A percentile compares a stretch with the other conserved stretches of the same genome.
phyloP scores from a whole-genome alignment of 2,888 invertebrate genomes.

The Timema podura region DNA sequence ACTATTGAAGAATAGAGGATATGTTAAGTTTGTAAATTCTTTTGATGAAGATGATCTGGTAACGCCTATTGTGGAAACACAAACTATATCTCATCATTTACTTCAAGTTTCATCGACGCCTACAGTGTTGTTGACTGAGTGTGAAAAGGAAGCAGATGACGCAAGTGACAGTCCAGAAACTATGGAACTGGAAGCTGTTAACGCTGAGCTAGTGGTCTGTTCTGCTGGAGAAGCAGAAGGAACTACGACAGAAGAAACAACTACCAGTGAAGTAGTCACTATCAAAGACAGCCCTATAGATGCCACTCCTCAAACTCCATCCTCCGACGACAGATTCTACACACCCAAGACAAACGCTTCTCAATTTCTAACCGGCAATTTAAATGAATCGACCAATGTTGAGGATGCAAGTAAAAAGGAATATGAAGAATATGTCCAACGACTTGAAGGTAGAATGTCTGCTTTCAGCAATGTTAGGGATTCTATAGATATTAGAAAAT shows the following conservation, averaged over 20 bases:
- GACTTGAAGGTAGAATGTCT: constrained; percentile 61
- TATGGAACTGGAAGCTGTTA: constrained; percentile 27
- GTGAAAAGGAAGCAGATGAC: constrained; percentile 24
- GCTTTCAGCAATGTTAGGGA: constrained; percentile 67
- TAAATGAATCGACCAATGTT: constrained; percentile 18
- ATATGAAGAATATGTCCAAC: constrained; percentile 60
- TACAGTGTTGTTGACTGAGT: constrained; percentile 25
- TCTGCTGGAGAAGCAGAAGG: constrained; percentile 45
- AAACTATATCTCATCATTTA: constrained; percentile 14
- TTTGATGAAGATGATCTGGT: constrained; percentile 43
- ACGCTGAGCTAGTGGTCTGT: constrained; percentile 22
- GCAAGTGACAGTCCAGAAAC: constrained; percentile 27
- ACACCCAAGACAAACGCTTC: constrained; percentile 13
- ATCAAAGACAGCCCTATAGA: constrained; percentile 47
- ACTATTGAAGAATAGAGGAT: constrained; percentile 58
- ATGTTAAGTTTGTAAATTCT: constrained; percentile 61
- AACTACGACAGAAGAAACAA: constrained; percentile 58
- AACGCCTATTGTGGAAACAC: constrained; percentile 46
- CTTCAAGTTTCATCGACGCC: constrained; percentile 34
- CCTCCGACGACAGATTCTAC: constrained; percentile 24
- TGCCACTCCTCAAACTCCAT: constrained; percentile 22
- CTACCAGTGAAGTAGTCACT: constrained; percentile 36
- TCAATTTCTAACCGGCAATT: background rate
- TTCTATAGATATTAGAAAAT: constrained; percentile 61
- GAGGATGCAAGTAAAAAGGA: constrained; percentile 38